Evolutionary conservation across 2,113 vertebrate species (phyloP).

Genomic region (Petrocephalus microphthalmus): DNA sequence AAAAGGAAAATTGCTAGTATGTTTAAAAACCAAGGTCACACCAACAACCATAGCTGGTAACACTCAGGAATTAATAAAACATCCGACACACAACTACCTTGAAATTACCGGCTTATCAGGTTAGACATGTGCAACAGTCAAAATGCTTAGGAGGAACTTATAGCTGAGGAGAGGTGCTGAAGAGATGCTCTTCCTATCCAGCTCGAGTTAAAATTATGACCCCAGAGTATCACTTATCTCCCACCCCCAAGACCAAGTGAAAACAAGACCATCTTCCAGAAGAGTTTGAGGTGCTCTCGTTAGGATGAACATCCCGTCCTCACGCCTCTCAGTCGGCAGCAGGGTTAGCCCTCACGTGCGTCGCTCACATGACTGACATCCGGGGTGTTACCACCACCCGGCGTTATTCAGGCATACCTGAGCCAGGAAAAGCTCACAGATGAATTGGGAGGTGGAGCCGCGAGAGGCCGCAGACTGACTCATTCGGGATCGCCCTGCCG

Average conservation of each 20-base stretch:
- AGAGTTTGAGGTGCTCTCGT: neutral
- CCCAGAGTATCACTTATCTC: neutral
- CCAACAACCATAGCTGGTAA: neutral
- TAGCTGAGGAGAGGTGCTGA: neutral
- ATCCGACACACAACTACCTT: neutral
- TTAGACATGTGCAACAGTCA: neutral
- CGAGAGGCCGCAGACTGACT: neutral
- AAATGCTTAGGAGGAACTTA: neutral
- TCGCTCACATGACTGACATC: constrained; percentile 12
- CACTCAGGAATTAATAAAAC: neutral
- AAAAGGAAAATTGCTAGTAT: neutral
- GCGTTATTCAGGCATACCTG: neutral
- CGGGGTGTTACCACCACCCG: neutral
- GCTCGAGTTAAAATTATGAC: neutral
- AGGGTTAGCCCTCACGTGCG: neutral
- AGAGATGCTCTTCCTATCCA: neutral
- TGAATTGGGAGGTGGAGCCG: neutral
- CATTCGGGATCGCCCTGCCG: constrained; percentile 14
- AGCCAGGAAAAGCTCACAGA: neutral
- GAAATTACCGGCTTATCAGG: neutral
- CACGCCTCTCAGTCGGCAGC: neutral
- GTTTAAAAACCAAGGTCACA: neutral
- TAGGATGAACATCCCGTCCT: neutral
- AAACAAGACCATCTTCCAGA: neutral
- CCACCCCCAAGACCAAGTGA: neutral